Conservation (phyloP, 2,797 vertebrate species). For the Anolis apletophallus region DNA sequence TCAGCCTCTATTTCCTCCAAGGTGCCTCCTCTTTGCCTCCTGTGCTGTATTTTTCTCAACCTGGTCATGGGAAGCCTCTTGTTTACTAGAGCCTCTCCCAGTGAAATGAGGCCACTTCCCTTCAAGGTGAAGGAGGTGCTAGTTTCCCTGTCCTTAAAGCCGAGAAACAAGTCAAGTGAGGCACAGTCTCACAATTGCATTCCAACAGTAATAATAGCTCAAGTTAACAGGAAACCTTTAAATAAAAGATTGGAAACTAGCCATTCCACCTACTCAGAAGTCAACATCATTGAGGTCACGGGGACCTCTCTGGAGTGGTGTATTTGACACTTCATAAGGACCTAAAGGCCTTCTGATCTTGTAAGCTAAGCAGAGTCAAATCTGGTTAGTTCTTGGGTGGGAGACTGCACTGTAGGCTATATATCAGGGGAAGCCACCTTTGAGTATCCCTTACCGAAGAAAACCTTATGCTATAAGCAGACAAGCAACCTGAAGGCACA, state of each 20-base stretch:
- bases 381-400: too few species aligned
- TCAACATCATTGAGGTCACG: not conserved
- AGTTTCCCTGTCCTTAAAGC: not conserved
- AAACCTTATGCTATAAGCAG: too few species aligned
- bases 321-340: too few species aligned
- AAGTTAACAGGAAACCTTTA: not conserved
- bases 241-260: too few species aligned
- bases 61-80: constrained; percentile 11
- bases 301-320: too few species aligned
- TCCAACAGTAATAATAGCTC: not conserved
- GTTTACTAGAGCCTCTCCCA: constrained; percentile 17
- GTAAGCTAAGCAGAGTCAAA: too few species aligned
- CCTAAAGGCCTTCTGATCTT: too few species aligned
- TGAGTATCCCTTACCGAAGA: too few species aligned
- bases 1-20: not conserved
- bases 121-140: constrained; percentile 7
- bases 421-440: too few species aligned
- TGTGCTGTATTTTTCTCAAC: constrained; percentile 31
- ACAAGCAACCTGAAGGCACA: too few species aligned
- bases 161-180: not conserved
- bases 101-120: not conserved
- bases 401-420: too few species aligned
- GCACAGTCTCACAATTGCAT: not conserved
- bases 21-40: constrained; percentile 31
- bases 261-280: too few species aligned